Evolutionary conservation across 2,797 vertebrate genomes (phyloP).

Genomic region (Xiphorhynchus erythropygius): DNA sequence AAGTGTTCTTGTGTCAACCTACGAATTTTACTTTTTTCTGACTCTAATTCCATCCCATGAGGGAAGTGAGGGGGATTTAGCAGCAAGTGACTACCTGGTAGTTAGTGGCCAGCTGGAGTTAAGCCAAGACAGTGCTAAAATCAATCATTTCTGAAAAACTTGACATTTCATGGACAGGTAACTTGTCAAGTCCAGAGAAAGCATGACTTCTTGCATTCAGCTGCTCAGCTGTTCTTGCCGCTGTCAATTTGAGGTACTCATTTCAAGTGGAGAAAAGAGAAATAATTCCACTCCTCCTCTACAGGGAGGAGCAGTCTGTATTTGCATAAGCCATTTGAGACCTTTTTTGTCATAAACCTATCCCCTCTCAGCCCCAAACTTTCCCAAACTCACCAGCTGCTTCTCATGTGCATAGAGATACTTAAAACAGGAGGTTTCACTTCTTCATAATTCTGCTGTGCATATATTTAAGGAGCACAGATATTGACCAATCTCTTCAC

Average conservation of each 20-base stretch:
- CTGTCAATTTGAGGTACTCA: not conserved
- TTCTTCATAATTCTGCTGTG: not conserved
- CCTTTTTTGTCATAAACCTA: not conserved
- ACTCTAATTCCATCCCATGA: not conserved
- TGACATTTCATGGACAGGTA: slow-evolving; percentile 79
- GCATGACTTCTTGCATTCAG: not conserved
- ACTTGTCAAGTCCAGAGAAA: slow-evolving; percentile 42
- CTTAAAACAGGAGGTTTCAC: not conserved
- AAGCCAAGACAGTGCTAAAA: not conserved
- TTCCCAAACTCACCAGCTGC: not conserved
- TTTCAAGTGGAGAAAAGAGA: not conserved
- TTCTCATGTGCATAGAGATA: not conserved
- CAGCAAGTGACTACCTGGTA: not conserved
- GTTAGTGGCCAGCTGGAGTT: not conserved
- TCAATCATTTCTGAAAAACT: slow-evolving; percentile 68
- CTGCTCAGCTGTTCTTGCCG: not conserved
- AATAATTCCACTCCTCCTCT: not conserved
- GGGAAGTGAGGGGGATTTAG: not conserved
- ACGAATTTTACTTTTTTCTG: not conserved
- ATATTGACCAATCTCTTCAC: slow-evolving; percentile 59
- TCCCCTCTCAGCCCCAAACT: not conserved
- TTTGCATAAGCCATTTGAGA: not conserved
- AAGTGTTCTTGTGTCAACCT: not conserved
- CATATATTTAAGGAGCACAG: slow-evolving; percentile 70
- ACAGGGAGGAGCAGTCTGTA: not conserved